phyloP scores from a whole-genome alignment of 2,113 vertebrate genomes.

The Nansenia antarctica region DNA sequence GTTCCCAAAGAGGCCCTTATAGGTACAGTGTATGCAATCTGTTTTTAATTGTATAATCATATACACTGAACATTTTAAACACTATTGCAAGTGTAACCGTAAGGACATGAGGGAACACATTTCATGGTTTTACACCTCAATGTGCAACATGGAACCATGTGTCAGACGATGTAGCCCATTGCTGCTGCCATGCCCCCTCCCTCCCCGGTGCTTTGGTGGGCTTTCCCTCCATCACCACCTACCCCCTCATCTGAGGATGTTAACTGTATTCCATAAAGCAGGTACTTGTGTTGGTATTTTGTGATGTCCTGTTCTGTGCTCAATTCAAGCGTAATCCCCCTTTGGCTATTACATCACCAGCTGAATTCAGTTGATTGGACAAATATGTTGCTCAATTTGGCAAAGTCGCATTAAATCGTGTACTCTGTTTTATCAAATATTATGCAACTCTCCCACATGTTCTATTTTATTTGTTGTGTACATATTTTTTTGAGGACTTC shows the following conservation, averaged over 20 bases:
- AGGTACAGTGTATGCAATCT: conserved; percentile 1
- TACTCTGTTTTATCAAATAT: neutral
- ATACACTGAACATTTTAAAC: neutral
- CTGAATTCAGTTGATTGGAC: no score
- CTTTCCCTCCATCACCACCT: no score
- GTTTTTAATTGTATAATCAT: neutral
- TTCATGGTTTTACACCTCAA: neutral
- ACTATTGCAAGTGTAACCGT: neutral
- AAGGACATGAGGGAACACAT: neutral
- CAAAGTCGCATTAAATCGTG: conserved; percentile 4
- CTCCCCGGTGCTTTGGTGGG: no score
- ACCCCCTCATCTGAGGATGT: no score
- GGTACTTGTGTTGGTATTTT: no score
- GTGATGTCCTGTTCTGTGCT: no score
- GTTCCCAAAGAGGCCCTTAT: conserved; percentile 8
- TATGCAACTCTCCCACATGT: neutral
- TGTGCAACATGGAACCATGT: conserved; percentile 5
- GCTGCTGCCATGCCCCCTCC: neutral
- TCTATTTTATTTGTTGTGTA: neutral
- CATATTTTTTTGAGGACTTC: neutral
- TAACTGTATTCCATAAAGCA: no score
- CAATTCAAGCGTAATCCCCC: no score
- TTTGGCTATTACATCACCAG: no score
- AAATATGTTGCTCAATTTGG: no score
- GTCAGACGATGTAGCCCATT: no score